Evolutionary conservation across 1,140 invertebrate genomes (phyloP), one percentile per base, ranked within the genome.

Genomic region (Microplitis mediator): DNA sequence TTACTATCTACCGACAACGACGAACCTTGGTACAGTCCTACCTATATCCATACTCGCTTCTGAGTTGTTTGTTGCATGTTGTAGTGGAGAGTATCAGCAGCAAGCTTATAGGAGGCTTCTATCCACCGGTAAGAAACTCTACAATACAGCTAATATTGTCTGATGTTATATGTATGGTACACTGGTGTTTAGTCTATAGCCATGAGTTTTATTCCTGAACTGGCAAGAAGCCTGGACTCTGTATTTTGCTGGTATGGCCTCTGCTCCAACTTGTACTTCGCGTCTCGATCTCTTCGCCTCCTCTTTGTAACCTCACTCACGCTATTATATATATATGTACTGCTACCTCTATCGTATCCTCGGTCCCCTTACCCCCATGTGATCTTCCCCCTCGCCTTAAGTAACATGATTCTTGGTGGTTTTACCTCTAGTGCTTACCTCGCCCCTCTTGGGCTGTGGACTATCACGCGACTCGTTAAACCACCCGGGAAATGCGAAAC

Each of bases 1-100:
- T 80, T 74, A 45, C 81, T 82, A 82, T 81, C 80, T 77, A 78
- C 79, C 79, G 77, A 81, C 77, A 74, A 77, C 80, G 23, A 23
- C 23, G 23, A 23, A 74, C 76, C 76, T 73, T 76, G 72, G 75
- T 77, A 74, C 56, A 45, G 5, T 45, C 39, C 39, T 45, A 45
- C 39, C 39, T 45, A 45, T 45, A 45, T 5, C 39, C 39, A 45
- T 8, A 23, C 23, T 23, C 23, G 23, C 23, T 23, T 23, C 23
- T 23, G 39, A 45, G 39, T 45, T 45, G 39, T 45, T 23, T 23
- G 11, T 45, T 45, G 11, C 6, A 45, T 45, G 39, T 11, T 9
- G 39, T 45, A 45, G 11, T 6, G 39, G 70, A 71, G 74, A 74
- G 73, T 36, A 68, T 66, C 66, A 39, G 32, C 35, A 35, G 51